phyloP scores from a whole-genome alignment of 2,797 vertebrate genomes.

The Taenioides sp. region DNA sequence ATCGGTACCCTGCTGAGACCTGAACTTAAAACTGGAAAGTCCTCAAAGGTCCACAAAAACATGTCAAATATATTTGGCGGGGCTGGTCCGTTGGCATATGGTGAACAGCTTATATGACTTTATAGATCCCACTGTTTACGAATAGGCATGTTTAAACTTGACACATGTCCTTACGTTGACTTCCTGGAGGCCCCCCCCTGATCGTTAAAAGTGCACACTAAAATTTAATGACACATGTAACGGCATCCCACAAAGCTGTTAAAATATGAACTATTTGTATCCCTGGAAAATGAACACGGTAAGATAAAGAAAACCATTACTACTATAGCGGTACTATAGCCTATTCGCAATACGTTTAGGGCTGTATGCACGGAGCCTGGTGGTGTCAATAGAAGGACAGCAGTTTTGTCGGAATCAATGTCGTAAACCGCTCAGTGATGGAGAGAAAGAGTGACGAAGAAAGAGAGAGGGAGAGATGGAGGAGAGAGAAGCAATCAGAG shows the following conservation, averaged over 20 bases:
- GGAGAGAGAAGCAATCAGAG: constrained; percentile 23
- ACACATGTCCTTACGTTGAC: constrained; percentile 11
- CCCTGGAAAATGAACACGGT: constrained; percentile 9
- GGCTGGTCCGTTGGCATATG: neutral
- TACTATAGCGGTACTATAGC: constrained; percentile 31
- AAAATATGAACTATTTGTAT: neutral
- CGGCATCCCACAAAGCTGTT: neutral
- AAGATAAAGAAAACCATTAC: constrained; percentile 21
- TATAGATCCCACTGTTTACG: neutral
- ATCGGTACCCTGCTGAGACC: neutral
- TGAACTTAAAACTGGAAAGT: neutral
- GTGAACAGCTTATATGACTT: neutral
- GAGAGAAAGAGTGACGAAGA: neutral
- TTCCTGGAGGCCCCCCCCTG: constrained; percentile 11
- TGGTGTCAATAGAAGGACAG: constrained; percentile 50
- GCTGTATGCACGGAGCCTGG: neutral
- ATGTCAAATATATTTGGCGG: neutral
- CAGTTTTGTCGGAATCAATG: constrained; percentile 41
- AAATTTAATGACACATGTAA: constrained; percentile 9
- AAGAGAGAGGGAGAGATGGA: neutral
- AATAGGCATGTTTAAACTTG: constrained; percentile 4
- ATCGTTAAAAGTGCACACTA: constrained; percentile 2
- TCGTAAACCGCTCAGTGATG: neutral
- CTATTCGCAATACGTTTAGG: constrained; percentile 31
- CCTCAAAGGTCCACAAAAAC: neutral